Evolutionary conservation across 2,888 invertebrate species (phyloP), one percentile per base, ranked within the genome.

Genomic region (Bombylius major): DNA sequence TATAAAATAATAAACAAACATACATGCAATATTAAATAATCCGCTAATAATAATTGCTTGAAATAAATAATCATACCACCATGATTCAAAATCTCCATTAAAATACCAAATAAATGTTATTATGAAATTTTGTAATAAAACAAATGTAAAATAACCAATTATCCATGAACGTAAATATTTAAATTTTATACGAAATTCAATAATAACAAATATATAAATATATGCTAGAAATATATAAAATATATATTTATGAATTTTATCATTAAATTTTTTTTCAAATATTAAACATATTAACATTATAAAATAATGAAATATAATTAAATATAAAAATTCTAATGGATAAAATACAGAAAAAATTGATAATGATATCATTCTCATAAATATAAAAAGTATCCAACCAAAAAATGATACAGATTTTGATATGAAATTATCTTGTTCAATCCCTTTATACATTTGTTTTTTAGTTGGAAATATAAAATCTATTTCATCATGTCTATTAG

Each of bases 101-200:
- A 76, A 66, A 63, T 75, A 82, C 89, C 89, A 89, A 49, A 82
- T 69, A n/a, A 81, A 69, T n/a, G 85, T 82, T 75, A 88, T 82
- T 23, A 79, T 65, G 50, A 83, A 73, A 64, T 84, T 87, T 72
- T 89, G 86, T 36, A 76, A 62, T 58, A 83, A 79, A 50, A 83
- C 80, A 50, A 87, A 75, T 53, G 79, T 68, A 65, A 86, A 81
- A 75, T 84, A 89, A 53, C 81, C 78, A 60, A 79, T 73, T 64
- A 87, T 82, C 79, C 87, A 85, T 54, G 82, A 76, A 5, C 83
- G 80, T 31, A 86, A 80, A 65, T 84, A 82, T 61, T 82, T 83
- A 68, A 89, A 89, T 69, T 83, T 83, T 55, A 88, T 80, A 68
- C 87, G 84, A 65, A 89, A 87, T 72, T 89, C 89, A 66, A 89